phyloP scores from a whole-genome alignment of 1,140 invertebrate genomes.

The Drosophila sturtevanti region DNA sequence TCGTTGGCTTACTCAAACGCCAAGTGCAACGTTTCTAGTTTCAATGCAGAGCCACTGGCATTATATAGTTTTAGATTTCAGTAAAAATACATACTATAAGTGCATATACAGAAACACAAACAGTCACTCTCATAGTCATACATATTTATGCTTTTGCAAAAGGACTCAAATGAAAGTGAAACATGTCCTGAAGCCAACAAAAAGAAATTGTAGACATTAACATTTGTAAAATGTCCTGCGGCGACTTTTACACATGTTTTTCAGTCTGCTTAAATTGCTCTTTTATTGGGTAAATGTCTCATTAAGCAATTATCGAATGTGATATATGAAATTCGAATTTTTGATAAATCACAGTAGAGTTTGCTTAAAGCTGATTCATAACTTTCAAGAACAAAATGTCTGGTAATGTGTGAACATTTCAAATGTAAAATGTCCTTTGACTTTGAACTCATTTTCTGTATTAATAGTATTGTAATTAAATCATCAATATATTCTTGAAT shows the following conservation, averaged over 20 bases:
- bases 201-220: constrained; percentile 57
- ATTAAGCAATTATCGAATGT: not conserved
- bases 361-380: too few species aligned
- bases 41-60: constrained; percentile 50
- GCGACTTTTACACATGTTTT: not conserved
- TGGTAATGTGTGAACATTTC: too few species aligned
- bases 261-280: not conserved
- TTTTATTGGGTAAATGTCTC: not conserved
- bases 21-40: constrained; percentile 78
- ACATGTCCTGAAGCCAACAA: constrained; percentile 57
- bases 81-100: constrained; percentile 52
- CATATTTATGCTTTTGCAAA: constrained; percentile 56
- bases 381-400: not conserved
- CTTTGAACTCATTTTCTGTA: too few species aligned
- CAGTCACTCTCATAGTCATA: constrained; percentile 13
- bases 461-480: too few species aligned
- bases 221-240: constrained; percentile 5
- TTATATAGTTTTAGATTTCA: constrained; percentile 77
- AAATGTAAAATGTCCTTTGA: too few species aligned
- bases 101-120: constrained; percentile 32
- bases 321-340: not conserved
- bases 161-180: constrained; percentile 45
- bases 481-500: too few species aligned
- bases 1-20: constrained; percentile 51
- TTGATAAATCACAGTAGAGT: not conserved